Evolutionary conservation across 1,140 invertebrate species (phyloP), one percentile per base, ranked within the genome.

Genomic region (Phocides pigmalion): DNA sequence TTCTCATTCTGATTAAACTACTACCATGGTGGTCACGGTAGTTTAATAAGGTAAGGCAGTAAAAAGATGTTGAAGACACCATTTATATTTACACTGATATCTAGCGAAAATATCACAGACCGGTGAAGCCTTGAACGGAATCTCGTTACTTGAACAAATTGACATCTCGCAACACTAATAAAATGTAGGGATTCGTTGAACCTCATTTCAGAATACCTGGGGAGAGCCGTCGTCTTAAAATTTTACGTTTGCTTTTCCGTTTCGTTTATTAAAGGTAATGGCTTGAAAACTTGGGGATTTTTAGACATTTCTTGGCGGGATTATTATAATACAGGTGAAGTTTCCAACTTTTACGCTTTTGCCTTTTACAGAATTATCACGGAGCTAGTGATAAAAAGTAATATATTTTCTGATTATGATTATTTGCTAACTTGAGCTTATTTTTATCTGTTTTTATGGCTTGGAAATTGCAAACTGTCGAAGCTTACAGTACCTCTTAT

Each of bases 191-290:
- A 28, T 39, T 3, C 35, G 37, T 5, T 20, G 39, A 28, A 28
- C 5, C 22, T 28, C 17, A 20, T 39, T 54, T 22, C 25, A 58
- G 54, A 58, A 44, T 42, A 56, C 54, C 54, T 58, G 41, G 9
- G 17, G 41, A 47, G 41, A 42, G 25, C 17, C 54, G 39, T 44
- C 16, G 20, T 19, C 54, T 59, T 47, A 59, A 59, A 49, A 59
- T 59, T 59, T 12, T 47, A 35, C 54, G 41, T 59, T 59, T 46
- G 42, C 28, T 59, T 42, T 35, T 58, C 39, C 54, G 25, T 58
- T 44, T 28, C 41, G 39, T 44, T 58, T 58, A 58, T 58, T 58
- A 58, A 46, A 58, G 41, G 54, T 44, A 58, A 58, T 58, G 41
- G 39, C 15, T 58, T 17, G 54, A 44, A 42, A 58, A 58, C 41